phyloP scores from a whole-genome alignment of 2,888 invertebrate genomes.

The Campoplex capitator region DNA sequence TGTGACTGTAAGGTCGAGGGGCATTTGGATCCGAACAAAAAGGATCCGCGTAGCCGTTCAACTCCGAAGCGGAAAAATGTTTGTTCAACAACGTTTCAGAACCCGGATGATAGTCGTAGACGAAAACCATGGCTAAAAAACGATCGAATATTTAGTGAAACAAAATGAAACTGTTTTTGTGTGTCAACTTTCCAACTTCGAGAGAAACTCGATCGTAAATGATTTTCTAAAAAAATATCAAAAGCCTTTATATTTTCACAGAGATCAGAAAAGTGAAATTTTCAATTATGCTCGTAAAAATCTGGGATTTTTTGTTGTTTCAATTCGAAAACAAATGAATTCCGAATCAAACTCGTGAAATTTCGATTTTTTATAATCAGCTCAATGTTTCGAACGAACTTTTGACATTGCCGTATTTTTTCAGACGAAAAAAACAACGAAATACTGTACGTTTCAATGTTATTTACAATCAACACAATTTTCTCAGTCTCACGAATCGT shows the following conservation, averaged over 20 bases:
- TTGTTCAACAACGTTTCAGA: constrained; percentile 94
- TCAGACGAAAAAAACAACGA: background rate
- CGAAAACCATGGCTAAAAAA: constrained; percentile 94
- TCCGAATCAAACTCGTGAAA: no score
- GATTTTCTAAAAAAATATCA: background rate
- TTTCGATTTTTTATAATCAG: background rate
- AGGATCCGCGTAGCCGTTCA: constrained; percentile 90
- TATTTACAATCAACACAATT: background rate
- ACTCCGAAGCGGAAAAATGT: constrained; percentile 90
- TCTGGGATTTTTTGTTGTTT: no score
- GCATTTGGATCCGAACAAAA: constrained; percentile 94
- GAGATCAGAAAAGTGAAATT: no score
- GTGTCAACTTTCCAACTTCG: background rate
- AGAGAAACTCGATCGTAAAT: background rate
- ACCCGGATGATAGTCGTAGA: constrained; percentile 97
- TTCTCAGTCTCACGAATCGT: background rate
- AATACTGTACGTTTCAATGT: background rate
- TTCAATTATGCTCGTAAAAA: no score
- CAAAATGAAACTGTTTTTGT: constrained; percentile 6
- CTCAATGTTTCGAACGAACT: background rate
- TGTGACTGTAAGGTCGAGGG: constrained; percentile 92
- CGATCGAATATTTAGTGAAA: constrained; percentile 8
- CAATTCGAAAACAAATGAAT: no score
- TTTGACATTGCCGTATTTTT: background rate
- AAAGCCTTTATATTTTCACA: background rate